Conservation (phyloP, 2,113 vertebrate species). For the Leptodactylus fuscus region DNA sequence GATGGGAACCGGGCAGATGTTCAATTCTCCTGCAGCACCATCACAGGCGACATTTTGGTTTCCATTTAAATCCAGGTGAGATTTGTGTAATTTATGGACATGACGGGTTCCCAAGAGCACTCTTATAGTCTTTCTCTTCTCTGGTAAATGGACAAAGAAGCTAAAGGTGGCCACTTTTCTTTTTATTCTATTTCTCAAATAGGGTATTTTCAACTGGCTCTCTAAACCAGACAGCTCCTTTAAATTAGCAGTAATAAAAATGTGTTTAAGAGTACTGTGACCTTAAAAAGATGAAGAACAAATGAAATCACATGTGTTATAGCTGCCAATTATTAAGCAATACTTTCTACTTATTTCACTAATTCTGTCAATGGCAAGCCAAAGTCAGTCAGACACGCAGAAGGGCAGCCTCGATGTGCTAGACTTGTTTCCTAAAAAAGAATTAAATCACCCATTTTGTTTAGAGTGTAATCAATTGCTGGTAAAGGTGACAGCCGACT, state of each 20-base stretch:
- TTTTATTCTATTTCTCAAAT: no score
- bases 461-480: constrained; percentile 18
- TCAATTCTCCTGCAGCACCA: no score
- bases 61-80: not conserved
- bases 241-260: not conserved
- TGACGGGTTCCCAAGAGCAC: no score
- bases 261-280: not conserved
- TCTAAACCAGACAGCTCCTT: not conserved
- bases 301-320: not conserved
- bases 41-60: not conserved
- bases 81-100: not conserved
- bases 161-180: not conserved
- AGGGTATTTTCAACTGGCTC: not conserved
- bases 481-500: constrained; percentile 2
- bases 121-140: not conserved
- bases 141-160: not conserved
- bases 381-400: not conserved
- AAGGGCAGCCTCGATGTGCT: not conserved
- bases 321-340: constrained; percentile 10
- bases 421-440: constrained; percentile 2
- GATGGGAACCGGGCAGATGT: not conserved
- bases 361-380: not conserved
- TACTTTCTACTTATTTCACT: not conserved
- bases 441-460: constrained; percentile 20
- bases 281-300: not conserved